Base-by-base conservation (phyloP, 92 coral and sea anemone species). In the Palythoa heliodiscus region DNA sequence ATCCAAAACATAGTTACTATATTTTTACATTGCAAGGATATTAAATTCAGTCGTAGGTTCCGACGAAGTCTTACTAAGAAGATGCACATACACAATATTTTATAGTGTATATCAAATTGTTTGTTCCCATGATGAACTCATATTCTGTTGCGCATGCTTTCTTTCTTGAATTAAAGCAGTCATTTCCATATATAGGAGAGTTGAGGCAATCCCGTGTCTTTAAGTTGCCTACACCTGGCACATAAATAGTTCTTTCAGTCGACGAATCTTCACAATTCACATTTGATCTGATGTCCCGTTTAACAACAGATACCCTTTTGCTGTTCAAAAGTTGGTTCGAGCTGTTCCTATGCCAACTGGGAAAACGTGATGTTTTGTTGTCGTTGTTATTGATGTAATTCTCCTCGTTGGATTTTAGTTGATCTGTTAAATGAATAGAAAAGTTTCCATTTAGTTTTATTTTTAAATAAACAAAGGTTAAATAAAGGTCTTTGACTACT, bases 31-130 rank as follows among this genome's bases (percentile, higher is more conserved):
- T 43, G 50, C 50, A 43, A 43, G 50, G 50, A 7, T 43, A 0
- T 43, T 3, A 3, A 43, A 43, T 43, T 43, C 50, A 43, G 9
- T 0, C 4, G 50, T 8, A 43, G 50, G 50, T 43, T 43, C 0
- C 50, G 7, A 43, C 50, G 7, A 43, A 43, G 9, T 43, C 50
- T 43, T 43, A 43, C 50, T 1, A 43, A 8, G 50, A 43, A 43
- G 60, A 47, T n/a, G 71, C 83, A 23, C 84, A 80, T 11, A 57
- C 55, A 20, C 84, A 80, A 40, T 47, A 20, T 12, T 80, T 16
- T n/a, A 68, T 23, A 22, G 23, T 47, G 58, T 80, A 80, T 1
- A 0, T 1, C 11, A 5, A 39, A 48, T 11, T 25, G 20, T 80
- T 61, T 40, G 73, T 3, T 1, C 61, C 73, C 11, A 16, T 38